Conservation (phyloP, 2,888 invertebrate species). For the Sphaeridia pumilis region DNA sequence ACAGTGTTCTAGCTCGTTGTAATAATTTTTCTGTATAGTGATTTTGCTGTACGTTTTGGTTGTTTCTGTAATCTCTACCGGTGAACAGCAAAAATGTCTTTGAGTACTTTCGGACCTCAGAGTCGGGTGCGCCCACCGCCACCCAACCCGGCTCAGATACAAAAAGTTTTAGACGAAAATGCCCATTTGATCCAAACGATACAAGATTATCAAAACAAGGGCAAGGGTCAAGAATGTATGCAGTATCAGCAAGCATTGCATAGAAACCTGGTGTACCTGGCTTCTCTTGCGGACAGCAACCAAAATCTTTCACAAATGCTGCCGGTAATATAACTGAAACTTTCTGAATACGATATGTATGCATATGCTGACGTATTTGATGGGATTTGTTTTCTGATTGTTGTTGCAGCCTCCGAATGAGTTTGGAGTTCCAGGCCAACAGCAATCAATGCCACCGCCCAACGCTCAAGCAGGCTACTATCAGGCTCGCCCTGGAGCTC, state of each 20-base stretch:
- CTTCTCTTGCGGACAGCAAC: slow-evolving; percentile 90
- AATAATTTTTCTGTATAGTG: too few species aligned
- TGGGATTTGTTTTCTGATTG: too few species aligned
- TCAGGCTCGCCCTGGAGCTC: slow-evolving; percentile 24
- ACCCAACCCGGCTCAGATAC: slow-evolving; percentile 71
- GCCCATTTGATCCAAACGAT: slow-evolving; percentile 93
- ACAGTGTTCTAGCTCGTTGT: too few species aligned
- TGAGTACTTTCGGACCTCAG: slow-evolving; percentile 33
- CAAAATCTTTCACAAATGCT: slow-evolving; percentile 81
- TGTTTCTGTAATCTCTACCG: too few species aligned
- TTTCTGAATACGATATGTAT: not conserved
- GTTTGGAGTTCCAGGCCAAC: too few species aligned
- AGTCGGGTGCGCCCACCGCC: slow-evolving; percentile 44
- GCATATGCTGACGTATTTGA: too few species aligned
- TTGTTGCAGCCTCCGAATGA: slow-evolving; percentile 19
- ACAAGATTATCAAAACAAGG: slow-evolving; percentile 91
- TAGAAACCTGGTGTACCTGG: slow-evolving; percentile 87
- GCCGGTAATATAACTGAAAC: slow-evolving; percentile 60
- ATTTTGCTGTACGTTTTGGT: too few species aligned
- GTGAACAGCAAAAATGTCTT: slow-evolving; percentile 24
- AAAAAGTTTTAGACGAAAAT: slow-evolving; percentile 91
- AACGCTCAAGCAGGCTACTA: slow-evolving; percentile 30
- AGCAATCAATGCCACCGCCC: slow-evolving; percentile 26
- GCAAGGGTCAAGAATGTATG: slow-evolving; percentile 81
- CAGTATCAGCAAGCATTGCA: slow-evolving; percentile 89